phyloP scores from a whole-genome alignment of 2,888 invertebrate species.

The Caradrina clavipalpis region DNA sequence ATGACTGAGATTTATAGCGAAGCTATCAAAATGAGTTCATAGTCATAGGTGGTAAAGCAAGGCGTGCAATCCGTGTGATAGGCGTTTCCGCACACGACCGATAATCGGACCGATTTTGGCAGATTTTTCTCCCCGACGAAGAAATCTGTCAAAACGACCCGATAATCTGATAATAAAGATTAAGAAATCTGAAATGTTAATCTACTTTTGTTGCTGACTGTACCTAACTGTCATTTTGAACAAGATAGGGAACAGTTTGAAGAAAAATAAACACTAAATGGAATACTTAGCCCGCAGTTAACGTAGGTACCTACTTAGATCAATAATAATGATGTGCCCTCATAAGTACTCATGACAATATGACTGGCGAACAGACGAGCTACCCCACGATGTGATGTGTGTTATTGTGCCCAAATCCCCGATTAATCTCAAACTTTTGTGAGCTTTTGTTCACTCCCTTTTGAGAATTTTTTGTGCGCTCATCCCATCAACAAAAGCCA shows the following conservation, averaged over 20 bases:
- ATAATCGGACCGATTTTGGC: too few species aligned
- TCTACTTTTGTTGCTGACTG: too few species aligned
- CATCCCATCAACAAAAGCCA: constrained; percentile 75
- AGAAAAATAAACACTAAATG: background rate
- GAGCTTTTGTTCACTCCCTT: constrained; percentile 89
- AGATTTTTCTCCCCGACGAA: too few species aligned
- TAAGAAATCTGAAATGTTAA: too few species aligned
- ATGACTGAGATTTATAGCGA: too few species aligned
- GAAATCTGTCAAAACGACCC: too few species aligned
- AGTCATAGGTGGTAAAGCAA: too few species aligned
- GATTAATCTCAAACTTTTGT: constrained; percentile 90
- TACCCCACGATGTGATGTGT: constrained; percentile 79
- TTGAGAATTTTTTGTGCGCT: constrained; percentile 77
- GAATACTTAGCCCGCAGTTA: background rate
- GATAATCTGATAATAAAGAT: too few species aligned
- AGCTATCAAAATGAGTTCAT: too few species aligned
- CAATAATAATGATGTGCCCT: constrained; percentile 58
- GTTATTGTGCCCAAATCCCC: constrained; percentile 88
- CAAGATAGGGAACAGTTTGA: background rate
- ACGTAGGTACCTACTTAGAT: constrained; percentile 6
- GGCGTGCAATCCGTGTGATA: too few species aligned
- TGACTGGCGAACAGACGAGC: constrained; percentile 76
- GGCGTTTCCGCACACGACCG: too few species aligned
- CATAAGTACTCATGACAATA: constrained; percentile 66
- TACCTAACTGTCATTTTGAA: too few species aligned